Percentiles rank a stretch among this genome's conserved stretches.
phyloP scores from a whole-genome alignment of 2,888 invertebrate genomes.

The Adineta ricciae region DNA sequence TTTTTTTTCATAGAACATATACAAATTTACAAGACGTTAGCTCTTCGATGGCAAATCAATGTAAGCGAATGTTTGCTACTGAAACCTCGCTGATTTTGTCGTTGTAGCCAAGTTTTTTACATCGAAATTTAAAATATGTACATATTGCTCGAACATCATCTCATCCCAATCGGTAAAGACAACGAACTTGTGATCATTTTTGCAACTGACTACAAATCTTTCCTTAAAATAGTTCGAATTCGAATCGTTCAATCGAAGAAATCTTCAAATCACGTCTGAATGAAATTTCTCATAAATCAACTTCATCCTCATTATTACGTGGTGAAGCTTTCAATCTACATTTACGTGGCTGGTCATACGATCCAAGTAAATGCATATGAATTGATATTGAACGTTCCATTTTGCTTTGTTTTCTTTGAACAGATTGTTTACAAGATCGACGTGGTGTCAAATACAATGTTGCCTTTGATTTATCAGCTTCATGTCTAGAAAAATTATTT shows the following conservation, averaged over 20 bases:
- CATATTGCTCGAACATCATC: not conserved
- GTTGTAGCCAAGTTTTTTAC: not conserved
- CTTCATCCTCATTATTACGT: not conserved
- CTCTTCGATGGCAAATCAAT: not conserved
- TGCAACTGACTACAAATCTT: too few species aligned
- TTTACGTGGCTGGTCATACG: constrained; percentile 3
- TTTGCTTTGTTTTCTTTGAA: not conserved
- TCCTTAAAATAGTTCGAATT: not conserved
- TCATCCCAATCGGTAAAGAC: not conserved
- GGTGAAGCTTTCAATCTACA: constrained; percentile 13
- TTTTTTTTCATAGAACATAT: not conserved
- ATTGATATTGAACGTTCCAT: too few species aligned
- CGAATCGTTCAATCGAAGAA: not conserved
- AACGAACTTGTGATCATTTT: too few species aligned
- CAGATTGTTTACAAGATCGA: not conserved
- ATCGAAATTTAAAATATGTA: constrained; percentile 17
- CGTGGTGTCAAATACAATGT: not conserved
- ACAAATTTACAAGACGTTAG: not conserved
- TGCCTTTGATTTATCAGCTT: not conserved
- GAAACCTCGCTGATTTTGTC: not conserved
- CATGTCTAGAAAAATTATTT: not conserved
- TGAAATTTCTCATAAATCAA: not conserved
- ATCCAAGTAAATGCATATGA: not conserved
- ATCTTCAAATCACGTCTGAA: not conserved
- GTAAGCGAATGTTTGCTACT: not conserved